Conservation (phyloP, 2,113 vertebrate genomes). For the Triplophysa tibetana region DNA sequence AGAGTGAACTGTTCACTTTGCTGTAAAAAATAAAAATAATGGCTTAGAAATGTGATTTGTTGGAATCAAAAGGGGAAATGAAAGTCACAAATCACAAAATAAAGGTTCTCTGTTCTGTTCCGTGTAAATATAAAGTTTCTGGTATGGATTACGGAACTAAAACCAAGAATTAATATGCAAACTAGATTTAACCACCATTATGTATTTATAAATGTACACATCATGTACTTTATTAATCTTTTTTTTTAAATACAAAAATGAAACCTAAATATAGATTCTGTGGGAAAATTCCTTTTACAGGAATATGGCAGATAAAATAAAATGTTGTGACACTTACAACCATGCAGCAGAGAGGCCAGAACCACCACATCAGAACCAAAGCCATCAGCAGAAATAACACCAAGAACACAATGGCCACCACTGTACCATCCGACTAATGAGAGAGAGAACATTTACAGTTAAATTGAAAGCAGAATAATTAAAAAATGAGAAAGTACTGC, state of each 20-base stretch:
- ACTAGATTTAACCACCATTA: too few relatives aligned
- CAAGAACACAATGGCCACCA: conserved; percentile 81
- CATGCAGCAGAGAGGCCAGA: conserved; percentile 96
- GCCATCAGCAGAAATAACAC: conserved; percentile 80
- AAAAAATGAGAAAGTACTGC: background rate
- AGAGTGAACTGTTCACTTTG: conserved; percentile 5
- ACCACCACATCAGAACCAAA: conserved; percentile 91
- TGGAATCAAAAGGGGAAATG: background rate
- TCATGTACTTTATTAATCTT: background rate
- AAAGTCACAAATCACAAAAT: background rate
- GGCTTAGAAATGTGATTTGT: too few relatives aligned
- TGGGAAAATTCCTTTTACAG: too few relatives aligned
- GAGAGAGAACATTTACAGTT: conserved; percentile 20
- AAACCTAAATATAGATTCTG: background rate
- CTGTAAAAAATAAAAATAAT: background rate
- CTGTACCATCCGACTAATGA: conserved; percentile 77
- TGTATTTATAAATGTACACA: too few relatives aligned
- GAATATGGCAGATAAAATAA: background rate
- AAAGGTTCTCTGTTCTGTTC: too few relatives aligned
- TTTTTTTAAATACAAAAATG: background rate
- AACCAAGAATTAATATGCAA: too few relatives aligned
- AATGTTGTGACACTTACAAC: conserved; percentile 79
- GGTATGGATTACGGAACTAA: too few relatives aligned
- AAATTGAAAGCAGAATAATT: background rate
- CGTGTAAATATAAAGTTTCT: too few relatives aligned